Base-by-base conservation (phyloP, 2,888 invertebrate species). In the Cryptocephalus primarius region DNA sequence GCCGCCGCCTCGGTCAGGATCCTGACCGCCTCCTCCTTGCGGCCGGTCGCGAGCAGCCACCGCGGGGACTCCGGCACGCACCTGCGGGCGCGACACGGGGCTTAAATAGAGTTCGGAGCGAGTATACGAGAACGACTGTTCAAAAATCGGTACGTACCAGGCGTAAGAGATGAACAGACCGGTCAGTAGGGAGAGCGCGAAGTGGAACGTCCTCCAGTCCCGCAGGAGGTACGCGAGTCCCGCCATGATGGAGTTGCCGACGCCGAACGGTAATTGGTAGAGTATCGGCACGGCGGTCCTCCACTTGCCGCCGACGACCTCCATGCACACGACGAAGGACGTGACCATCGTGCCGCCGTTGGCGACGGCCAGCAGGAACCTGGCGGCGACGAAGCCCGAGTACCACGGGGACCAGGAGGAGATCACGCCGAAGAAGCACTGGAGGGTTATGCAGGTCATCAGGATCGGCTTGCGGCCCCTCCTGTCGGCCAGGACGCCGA, bases 291-390 rank as follows among this genome's bases (percentile, higher is more conserved):
- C 70, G 44, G 74, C 71, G 4, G 77, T 77, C 33, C 80, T 70
- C 74, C 77, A 80, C 64, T 74, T 74, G 36, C 79, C 78, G 45
- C 78, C 76, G 31, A 80, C 80, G 31, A 75, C 75, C 71, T 79
- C 79, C 74, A 79, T 75, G 63, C 78, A 79, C 55, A 83, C 67
- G 1, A 83, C 81, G 60, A 83, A 82, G 1, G 82, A 80, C 54
- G 78, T 77, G 12, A 80, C 76, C 51, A 77, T 74, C 32, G 79
- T 75, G 4, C 82, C 83, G 47, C 80, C 81, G 55, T 77, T 76
- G 8, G 77, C 76, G 46, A 80, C 61, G 1, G 79, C 81, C 49
- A 78, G 61, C 14, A 78, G 54, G 58, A 80, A 78, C 67, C 81
- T 73, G 45, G 67, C 60, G n/a, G 33, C 22, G 12, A 80, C 56